These are phyloP conservation scores for Noctua janthina DNA, from an alignment of 2,888 invertebrate species.

Conservation along the genomic window DNA sequence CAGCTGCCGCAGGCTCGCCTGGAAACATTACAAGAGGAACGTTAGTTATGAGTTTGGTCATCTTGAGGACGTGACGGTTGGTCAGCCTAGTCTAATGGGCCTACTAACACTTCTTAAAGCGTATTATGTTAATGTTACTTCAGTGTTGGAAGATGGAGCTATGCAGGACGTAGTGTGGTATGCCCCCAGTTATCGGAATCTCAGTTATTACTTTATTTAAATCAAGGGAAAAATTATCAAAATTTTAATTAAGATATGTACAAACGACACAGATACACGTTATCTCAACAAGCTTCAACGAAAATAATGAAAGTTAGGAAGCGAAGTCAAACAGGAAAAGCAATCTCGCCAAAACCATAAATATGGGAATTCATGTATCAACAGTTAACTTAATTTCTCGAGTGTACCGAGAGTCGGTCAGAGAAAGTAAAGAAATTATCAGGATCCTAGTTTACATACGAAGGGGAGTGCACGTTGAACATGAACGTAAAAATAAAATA, in stretches of 20 bases:
- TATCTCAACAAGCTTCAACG: slow-evolving; percentile 12
- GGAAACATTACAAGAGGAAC: slow-evolving; percentile 78
- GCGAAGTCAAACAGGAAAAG: slow-evolving; percentile 51
- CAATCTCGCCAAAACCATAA: slow-evolving; percentile 40
- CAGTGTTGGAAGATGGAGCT: not conserved
- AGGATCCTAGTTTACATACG: slow-evolving; percentile 66
- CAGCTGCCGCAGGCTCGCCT: slow-evolving; percentile 97
- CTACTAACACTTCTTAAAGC: not conserved
- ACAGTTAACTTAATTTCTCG: slow-evolving; percentile 58
- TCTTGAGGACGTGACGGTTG: not conserved
- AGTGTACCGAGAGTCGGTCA: slow-evolving; percentile 62
- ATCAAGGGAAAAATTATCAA: not conserved
- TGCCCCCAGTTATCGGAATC: not conserved
- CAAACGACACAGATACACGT: not conserved
- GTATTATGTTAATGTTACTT: not conserved
- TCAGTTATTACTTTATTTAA: not conserved
- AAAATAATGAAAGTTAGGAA: slow-evolving; percentile 28
- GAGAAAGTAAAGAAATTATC: slow-evolving; percentile 68
- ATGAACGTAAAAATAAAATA: slow-evolving; percentile 29
- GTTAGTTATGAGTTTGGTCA: slow-evolving; percentile 27
- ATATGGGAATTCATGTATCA: slow-evolving; percentile 50
- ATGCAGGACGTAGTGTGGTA: not conserved
- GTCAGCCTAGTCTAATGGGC: not conserved
- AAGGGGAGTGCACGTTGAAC: slow-evolving; percentile 21
- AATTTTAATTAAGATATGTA: not conserved